Conservation (phyloP, 2,797 vertebrate species). For the Apogon hyalosoma region DNA sequence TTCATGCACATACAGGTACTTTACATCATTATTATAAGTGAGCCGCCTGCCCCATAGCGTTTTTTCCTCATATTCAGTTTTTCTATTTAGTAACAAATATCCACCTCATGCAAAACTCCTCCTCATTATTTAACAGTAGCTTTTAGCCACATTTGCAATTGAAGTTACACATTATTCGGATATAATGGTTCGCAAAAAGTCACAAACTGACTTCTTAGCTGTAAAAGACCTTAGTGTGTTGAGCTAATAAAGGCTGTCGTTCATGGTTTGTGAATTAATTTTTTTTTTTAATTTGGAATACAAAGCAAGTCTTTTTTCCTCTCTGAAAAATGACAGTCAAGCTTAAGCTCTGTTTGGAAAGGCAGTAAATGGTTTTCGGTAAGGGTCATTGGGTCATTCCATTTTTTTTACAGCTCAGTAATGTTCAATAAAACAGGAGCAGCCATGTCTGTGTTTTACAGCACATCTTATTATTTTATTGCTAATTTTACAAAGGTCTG, state of each 20-base stretch:
- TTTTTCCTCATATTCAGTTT: conserved; percentile 1
- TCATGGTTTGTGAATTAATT: too few relatives aligned
- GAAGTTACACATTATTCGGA: too few relatives aligned
- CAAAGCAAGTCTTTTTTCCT: too few relatives aligned
- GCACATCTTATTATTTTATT: too few relatives aligned
- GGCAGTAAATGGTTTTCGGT: not conserved
- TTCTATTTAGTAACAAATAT: conserved; percentile 24
- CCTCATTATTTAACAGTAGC: too few relatives aligned
- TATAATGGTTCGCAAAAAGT: too few relatives aligned
- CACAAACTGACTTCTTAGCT: too few relatives aligned
- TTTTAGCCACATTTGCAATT: too few relatives aligned
- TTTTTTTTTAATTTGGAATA: too few relatives aligned
- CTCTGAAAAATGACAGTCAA: too few relatives aligned
- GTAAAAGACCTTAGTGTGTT: too few relatives aligned
- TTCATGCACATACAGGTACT: conserved; percentile 12
- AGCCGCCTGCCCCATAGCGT: not conserved
- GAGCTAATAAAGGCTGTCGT: too few relatives aligned
- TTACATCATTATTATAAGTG: conserved; percentile 1
- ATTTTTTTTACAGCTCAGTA: not conserved
- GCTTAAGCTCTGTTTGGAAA: not conserved
- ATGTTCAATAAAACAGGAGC: not conserved
- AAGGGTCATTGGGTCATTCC: not conserved
- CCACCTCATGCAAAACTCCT: not conserved
- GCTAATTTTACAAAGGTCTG: not conserved
- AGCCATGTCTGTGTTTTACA: not conserved